A percentile compares a stretch with the other conserved stretches of the same genome.
Conservation (phyloP, 1,140 invertebrate genomes). For the Bombus superbus region DNA sequence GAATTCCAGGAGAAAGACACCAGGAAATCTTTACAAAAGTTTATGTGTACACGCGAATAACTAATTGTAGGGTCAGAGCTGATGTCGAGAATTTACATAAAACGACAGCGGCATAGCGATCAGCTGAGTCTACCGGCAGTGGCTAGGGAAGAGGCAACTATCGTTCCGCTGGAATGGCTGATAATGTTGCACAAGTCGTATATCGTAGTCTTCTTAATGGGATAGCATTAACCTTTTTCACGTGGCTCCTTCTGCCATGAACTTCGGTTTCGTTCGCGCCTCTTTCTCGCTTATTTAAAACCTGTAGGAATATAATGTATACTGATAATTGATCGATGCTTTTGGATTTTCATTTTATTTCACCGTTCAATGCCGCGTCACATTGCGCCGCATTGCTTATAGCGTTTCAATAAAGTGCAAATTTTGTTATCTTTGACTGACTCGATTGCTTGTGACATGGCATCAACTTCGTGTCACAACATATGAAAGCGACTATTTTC, state of each 20-base stretch:
- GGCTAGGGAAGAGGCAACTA: constrained; percentile 1
- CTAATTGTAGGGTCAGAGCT: constrained; percentile 66
- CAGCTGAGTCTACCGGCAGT: constrained; percentile 44
- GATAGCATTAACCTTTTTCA: constrained; percentile 43
- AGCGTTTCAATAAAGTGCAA: background rate
- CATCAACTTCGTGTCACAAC: background rate
- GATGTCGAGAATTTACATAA: constrained; percentile 70
- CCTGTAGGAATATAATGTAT: constrained; percentile 25
- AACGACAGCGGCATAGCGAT: constrained; percentile 65
- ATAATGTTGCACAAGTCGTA: constrained; percentile 66
- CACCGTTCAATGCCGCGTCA: too few relatives aligned
- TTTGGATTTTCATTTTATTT: constrained; percentile 12
- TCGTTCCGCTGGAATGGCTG: constrained; percentile 47
- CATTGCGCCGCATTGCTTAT: too few relatives aligned
- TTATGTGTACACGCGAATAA: constrained; percentile 57
- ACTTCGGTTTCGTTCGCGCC: background rate
- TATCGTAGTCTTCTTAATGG: constrained; percentile 61
- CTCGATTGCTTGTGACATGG: background rate
- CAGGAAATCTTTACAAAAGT: constrained; percentile 52
- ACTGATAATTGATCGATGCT: constrained; percentile 42
- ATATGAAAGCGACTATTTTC: background rate
- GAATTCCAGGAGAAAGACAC: constrained; percentile 56
- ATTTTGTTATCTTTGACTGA: background rate
- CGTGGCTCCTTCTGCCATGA: background rate
- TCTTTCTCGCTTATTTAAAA: background rate